phyloP scores from a whole-genome alignment of 2,113 vertebrate genomes.

The Strix uralensis region DNA sequence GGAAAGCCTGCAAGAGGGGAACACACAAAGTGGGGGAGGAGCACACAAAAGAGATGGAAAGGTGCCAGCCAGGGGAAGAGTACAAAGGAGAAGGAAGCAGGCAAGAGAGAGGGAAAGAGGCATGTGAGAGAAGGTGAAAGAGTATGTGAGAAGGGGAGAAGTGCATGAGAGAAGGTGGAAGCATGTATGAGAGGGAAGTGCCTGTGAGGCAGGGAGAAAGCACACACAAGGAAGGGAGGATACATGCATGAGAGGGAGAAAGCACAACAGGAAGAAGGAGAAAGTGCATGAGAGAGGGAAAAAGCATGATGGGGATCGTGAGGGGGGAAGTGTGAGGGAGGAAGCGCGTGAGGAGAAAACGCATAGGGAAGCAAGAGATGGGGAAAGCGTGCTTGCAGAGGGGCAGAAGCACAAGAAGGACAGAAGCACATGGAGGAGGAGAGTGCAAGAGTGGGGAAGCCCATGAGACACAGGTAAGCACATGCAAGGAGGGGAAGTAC shows the following conservation, averaged over 20 bases:
- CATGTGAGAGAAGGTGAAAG: background rate
- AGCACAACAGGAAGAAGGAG: background rate
- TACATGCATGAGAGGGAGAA: fast-evolving
- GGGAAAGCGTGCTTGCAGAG: background rate
- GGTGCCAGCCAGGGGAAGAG: background rate
- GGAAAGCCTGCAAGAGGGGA: background rate
- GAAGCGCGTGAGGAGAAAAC: fast-evolving
- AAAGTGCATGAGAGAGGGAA: background rate
- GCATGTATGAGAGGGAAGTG: background rate
- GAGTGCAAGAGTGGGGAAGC: fast-evolving
- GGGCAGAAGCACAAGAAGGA: background rate
- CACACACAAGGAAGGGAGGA: background rate
- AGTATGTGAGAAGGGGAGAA: background rate
- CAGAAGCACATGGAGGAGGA: background rate
- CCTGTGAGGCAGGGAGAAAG: fast-evolving
- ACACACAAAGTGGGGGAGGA: background rate
- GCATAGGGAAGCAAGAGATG: fast-evolving
- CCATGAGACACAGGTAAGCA: background rate
- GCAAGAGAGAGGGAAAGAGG: background rate
- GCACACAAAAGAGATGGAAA: background rate
- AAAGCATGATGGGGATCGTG: background rate
- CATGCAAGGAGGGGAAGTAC: background rate
- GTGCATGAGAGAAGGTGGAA: background rate
- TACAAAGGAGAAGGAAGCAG: background rate
- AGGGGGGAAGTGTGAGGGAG: background rate